Evolutionary conservation across 2,888 invertebrate species (phyloP), one percentile per base, ranked within the genome.

Genomic region (Apantesis nais): DNA sequence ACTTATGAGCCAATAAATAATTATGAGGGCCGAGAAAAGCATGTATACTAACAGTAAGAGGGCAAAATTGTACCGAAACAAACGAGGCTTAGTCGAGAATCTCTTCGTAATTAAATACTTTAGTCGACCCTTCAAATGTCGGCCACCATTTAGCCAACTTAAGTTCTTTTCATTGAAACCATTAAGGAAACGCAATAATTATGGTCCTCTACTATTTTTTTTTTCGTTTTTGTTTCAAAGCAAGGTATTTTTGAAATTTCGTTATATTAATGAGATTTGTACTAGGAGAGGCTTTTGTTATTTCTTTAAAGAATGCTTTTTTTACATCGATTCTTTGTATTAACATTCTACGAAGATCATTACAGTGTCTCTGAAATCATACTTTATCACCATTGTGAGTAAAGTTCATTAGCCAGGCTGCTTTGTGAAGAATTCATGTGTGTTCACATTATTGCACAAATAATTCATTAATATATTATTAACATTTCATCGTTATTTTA

Each of bases 51-150:
- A 74, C 60, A 72, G 62, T 66, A 66, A 74, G 70, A 67, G 71
- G 76, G 77, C 81, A 70, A 78, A 79, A 78, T 74, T 80, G 76
- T 77, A 82, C 77, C 76, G 85, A 83, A 85, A 83, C 82, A 83
- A 86, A 86, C 82, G 83, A 76, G 82, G 80, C 80, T 77, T 77
- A 78, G 78, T 82, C 80, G 82, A 83, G 84, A 83, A 85, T 86
- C 85, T 87, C 84, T 83, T 79, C 82, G 88, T 90, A 90, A 91
- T 90, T 91, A 90, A 90, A 91, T 90, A 90, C 91, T 91, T 88
- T 84, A 87, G 82, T 68, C 83, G 79, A 83, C 85, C 85, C 86
- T 86, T 82, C 84, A 86, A 85, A 84, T 85, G 85, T 80, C 81
- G 81, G 71, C 74, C 78, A 81, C 79, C 85, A 78, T 85, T 85